Conservation (phyloP, 2,113 vertebrate species). For the Pampusana beccarii region DNA sequence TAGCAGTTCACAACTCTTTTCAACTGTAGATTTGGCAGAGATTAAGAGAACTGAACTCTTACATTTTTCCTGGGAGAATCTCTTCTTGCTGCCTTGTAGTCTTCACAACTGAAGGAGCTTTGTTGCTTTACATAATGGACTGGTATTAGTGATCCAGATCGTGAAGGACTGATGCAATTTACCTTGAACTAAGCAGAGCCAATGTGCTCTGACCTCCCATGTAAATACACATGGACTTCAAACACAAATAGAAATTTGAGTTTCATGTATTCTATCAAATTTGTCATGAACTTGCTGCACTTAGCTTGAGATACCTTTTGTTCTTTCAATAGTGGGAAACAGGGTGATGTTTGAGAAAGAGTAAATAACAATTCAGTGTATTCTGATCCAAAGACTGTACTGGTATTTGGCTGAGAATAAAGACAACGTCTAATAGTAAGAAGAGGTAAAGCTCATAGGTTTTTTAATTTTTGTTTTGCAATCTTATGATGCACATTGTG, state of each 20-base stretch:
- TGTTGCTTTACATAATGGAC: background rate
- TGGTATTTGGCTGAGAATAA: background rate
- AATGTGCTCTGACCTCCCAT: background rate
- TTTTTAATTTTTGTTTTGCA: background rate
- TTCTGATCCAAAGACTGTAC: background rate
- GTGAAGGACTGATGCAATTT: background rate
- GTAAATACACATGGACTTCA: background rate
- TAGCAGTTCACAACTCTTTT: background rate
- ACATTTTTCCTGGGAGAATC: background rate
- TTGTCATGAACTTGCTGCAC: background rate
- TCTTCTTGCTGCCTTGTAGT: background rate
- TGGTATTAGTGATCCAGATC: background rate
- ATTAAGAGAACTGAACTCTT: background rate
- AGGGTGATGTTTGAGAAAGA: background rate
- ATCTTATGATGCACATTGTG: background rate
- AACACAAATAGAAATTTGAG: background rate
- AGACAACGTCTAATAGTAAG: background rate
- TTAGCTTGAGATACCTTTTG: background rate
- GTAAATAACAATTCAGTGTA: background rate
- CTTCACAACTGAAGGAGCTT: background rate
- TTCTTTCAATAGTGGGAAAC: background rate
- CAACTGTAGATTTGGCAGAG: background rate
- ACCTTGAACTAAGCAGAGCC: background rate
- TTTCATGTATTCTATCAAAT: background rate
- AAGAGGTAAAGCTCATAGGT: background rate